Base-by-base conservation (phyloP, 2,888 invertebrate species). In the Drosophila mettleri region DNA sequence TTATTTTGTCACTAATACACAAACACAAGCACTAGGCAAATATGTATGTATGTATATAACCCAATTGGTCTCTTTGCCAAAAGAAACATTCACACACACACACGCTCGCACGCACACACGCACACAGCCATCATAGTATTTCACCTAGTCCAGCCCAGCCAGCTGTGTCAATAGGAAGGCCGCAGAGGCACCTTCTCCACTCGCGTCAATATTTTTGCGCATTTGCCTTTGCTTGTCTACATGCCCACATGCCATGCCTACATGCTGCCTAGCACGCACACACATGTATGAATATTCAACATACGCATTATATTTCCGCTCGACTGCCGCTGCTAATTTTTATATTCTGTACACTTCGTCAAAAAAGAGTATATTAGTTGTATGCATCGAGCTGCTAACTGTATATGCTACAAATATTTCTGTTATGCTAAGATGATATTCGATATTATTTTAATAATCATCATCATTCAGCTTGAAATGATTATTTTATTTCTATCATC, bases 291-390 rank as follows among this genome's bases (percentile, higher is more conserved):
- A 43, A 62, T 43, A 53, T 43, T 43, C 43, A 43, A 16, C 67
- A 68, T 71, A 82, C 80, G 79, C 87, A 85, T 74, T 83, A 78
- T 88, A 88, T 90, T 88, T 89, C 89, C 89, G 90, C 80, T 89
- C 74, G 69, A 77, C 64, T 74, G 79, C 53, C 34, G 54, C 71
- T 86, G 82, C 76, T 81, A 76, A 77, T 86, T 78, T 78, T 74
- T 68, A 52, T 52, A 27, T 27, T 3, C 52, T 38, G 27, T 20
- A 8, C 38, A 5, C 14, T n/a, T 18, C 27, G 36, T 27, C 3
- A 49, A 16, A 2, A 16, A 38, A 29, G 18, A 18, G 52, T 52
- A 52, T 52, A 52, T 38, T 38, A 18, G 27, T 1, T 38, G n/a
- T 0, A 1, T 9, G 33, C 20, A 48, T 14, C 9, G 12, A 3